Percentiles rank a stretch among this genome's conserved stretches.
Evolutionary conservation across 1,140 invertebrate species (phyloP).

Genomic region (Glossosoma conforme): DNA sequence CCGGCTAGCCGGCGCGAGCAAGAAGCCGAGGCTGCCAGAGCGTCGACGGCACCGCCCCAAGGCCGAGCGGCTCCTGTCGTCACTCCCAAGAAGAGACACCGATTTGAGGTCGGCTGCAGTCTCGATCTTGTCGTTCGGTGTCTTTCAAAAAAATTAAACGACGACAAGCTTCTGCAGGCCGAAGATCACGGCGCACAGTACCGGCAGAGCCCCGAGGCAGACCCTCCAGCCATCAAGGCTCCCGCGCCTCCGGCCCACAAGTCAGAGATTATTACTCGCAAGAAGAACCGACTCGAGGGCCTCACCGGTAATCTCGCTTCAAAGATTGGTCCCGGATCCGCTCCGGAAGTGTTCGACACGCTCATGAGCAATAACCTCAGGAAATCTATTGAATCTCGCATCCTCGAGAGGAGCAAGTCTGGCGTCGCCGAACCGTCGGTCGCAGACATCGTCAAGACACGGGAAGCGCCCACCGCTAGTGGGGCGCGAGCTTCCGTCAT

Average conservation of each 20-base stretch:
- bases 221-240: slow-evolving; percentile 40
- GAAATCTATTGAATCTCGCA: slow-evolving; percentile 50
- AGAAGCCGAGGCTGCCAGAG: slow-evolving; percentile 28
- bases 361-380: slow-evolving; percentile 49
- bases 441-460: slow-evolving; percentile 36
- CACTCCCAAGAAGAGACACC: slow-evolving; percentile 54
- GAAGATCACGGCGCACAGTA: slow-evolving; percentile 21
- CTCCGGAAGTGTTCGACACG: slow-evolving; percentile 48
- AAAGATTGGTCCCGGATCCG: slow-evolving; percentile 49
- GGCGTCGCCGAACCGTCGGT: slow-evolving; percentile 33
- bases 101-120: slow-evolving; percentile 46
- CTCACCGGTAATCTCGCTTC: slow-evolving; percentile 51
- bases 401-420: slow-evolving; percentile 45
- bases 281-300: slow-evolving; percentile 55
- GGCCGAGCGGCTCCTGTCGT: slow-evolving; percentile 38
- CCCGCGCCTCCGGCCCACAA: slow-evolving; percentile 44
- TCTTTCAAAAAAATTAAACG: slow-evolving; percentile 46
- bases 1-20: slow-evolving; percentile 33
- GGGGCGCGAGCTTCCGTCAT: slow-evolving; percentile 49
- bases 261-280: slow-evolving; percentile 51
- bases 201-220: slow-evolving; percentile 4
- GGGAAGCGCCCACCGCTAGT: slow-evolving; percentile 39
- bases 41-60: slow-evolving; percentile 29
- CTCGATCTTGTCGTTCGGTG: slow-evolving; percentile 47
- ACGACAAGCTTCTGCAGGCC: slow-evolving; percentile 36